Base-by-base conservation (phyloP, 1,140 invertebrate genomes). In the Micrasema minimum region DNA sequence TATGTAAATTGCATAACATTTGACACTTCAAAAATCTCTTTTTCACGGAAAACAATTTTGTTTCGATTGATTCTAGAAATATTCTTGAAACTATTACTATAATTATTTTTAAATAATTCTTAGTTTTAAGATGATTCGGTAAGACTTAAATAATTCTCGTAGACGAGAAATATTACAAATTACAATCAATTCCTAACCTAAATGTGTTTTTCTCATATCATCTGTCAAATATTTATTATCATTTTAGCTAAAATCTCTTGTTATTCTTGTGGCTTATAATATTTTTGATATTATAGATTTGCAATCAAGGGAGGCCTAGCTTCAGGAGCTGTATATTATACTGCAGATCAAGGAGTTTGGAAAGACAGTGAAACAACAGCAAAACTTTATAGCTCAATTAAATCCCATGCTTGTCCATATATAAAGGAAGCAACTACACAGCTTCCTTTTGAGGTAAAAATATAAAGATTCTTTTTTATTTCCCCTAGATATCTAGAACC, bases 271-370 rank as follows among this genome's bases (percentile, higher is more conserved):
- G 12, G 6, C 16, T 22, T 0, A 45, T 23, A 16, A 10, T 71
- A 11, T 18, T 50, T 59, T 41, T 37, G 12, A 37, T 35, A 20
- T 80, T 76, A 72, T 62, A 87, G 86, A 77, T 87, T 87, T 77
- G 82, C 81, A 18, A 73, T 86, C 46, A 87, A 87, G 79, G 80
- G 80, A 48, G 85, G 82, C 50, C 74, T 87, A 55, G 78, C 85
- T 6, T 80, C 83, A 12, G 79, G 80, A 50, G 82, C 85, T 22
- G 79, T 85, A 31, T 87, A 87, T 70, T 86, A 86, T 74, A 82
- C 84, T 57, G 79, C 83, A 3, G 82, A 86, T 41, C 83, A 86
- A 80, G 85, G 86, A 26, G 81, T 87, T n/a, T 87, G 85, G 85
- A 84, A 82, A 75, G 83, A 84, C 38, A 86, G 85, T 76, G 77